Conservation (phyloP, 2,797 vertebrate genomes). For the Clarias laeviceps region DNA sequence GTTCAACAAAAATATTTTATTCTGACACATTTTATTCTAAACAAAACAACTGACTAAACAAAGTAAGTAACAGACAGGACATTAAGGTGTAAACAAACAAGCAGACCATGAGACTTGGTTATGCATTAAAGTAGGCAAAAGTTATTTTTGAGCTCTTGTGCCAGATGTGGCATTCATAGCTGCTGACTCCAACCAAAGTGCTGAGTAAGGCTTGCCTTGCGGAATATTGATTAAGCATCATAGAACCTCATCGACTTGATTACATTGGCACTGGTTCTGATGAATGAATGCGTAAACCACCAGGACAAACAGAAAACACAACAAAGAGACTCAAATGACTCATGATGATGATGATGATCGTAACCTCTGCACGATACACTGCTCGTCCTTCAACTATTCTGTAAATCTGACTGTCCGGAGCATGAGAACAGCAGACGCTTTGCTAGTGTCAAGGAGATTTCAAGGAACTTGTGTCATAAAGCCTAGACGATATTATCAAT, state of each 20-base stretch:
- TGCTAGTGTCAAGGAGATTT: slow-evolving; percentile 13
- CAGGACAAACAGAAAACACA: slow-evolving; percentile 32
- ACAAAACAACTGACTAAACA: background rate
- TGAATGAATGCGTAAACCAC: slow-evolving; percentile 34
- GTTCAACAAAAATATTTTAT: background rate
- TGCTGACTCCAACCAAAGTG: slow-evolving; percentile 39
- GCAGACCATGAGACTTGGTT: slow-evolving; percentile 2
- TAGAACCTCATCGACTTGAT: slow-evolving; percentile 61
- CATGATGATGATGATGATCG: background rate
- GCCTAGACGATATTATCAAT: background rate
- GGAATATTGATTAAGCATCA: slow-evolving; percentile 68
- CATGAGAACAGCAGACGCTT: background rate
- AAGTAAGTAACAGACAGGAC: background rate
- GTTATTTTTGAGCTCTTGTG: slow-evolving; percentile 35
- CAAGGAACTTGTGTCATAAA: slow-evolving; percentile 18
- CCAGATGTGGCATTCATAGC: slow-evolving; percentile 35
- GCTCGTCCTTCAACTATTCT: slow-evolving; percentile 26
- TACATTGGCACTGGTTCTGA: slow-evolving; percentile 51
- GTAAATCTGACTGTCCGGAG: background rate
- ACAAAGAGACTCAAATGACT: slow-evolving; percentile 17
- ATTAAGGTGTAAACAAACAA: slow-evolving; percentile 15
- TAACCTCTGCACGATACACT: background rate
- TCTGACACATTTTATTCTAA: background rate
- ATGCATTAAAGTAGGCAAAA: slow-evolving; percentile 37
- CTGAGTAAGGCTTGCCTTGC: slow-evolving; percentile 56